These are phyloP conservation scores for Gallirallus australis DNA, from an alignment of 2,797 vertebrate species.

Conservation along the genomic window DNA sequence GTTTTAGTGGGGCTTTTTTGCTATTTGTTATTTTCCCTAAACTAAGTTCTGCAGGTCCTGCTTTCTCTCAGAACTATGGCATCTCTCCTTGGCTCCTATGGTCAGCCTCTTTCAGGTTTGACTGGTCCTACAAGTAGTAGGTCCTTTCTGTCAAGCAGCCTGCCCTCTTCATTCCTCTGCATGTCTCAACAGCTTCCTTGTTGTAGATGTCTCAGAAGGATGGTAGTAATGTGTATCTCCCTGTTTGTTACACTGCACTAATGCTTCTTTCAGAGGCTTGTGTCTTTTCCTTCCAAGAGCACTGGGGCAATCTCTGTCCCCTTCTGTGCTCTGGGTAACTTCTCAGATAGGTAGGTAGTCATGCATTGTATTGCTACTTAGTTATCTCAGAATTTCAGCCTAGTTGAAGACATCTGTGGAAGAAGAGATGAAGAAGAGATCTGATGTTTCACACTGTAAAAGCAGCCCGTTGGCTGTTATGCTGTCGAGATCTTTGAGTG, in stretches of 20 bases:
- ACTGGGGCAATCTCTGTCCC: background rate
- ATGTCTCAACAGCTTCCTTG: slow-evolving; percentile 14
- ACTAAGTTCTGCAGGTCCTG: background rate
- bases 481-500: background rate
- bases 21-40: background rate
- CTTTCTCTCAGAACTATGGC: background rate
- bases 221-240: background rate
- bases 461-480: background rate
- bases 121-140: slow-evolving; percentile 50
- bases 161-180: slow-evolving; percentile 50
- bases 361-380: background rate
- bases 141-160: slow-evolving; percentile 19
- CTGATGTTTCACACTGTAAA: background rate
- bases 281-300: background rate
- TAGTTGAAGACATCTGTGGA: background rate
- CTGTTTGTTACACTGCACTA: background rate
- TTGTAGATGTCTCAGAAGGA: background rate
- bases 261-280: background rate
- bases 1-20: too few relatives aligned
- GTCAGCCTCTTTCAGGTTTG: slow-evolving; percentile 62
- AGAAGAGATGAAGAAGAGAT: background rate
- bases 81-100: slow-evolving; percentile 29
- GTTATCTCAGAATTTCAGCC: background rate
- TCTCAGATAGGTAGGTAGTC: background rate
- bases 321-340: background rate